Conservation (phyloP, 2,113 vertebrate species). For the Rhea pennata region DNA sequence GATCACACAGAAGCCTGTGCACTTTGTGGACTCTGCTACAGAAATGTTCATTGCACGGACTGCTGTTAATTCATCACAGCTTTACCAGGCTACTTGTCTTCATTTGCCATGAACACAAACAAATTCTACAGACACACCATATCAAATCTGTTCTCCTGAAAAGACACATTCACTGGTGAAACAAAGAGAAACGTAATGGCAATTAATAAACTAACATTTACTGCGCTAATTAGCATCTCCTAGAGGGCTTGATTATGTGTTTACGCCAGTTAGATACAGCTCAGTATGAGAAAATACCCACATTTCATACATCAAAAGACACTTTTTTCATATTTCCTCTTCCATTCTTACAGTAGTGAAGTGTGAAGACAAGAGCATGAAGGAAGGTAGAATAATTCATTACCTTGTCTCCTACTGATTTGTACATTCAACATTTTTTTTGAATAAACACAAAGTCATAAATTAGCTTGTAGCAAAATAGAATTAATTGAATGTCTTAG, state of each 20-base stretch:
- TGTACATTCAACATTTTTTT: slow-evolving; percentile 75
- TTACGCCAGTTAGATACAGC: slow-evolving; percentile 72
- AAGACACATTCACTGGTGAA: slow-evolving; percentile 68
- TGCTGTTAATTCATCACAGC: slow-evolving; percentile 55
- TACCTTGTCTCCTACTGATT: slow-evolving; percentile 80
- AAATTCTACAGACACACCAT: slow-evolving; percentile 46
- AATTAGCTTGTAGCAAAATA: slow-evolving; percentile 83
- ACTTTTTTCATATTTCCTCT: slow-evolving; percentile 71
- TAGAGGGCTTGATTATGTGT: slow-evolving; percentile 72
- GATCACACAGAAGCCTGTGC: slow-evolving; percentile 27
- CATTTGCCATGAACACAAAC: slow-evolving; percentile 58
- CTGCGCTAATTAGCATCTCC: slow-evolving; percentile 77
- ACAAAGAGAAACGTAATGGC: slow-evolving; percentile 68
- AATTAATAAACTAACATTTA: slow-evolving; percentile 79
- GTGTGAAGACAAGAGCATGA: slow-evolving; percentile 64
- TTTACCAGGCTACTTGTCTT: slow-evolving; percentile 62
- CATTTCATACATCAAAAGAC: slow-evolving; percentile 77
- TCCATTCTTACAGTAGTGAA: slow-evolving; percentile 53
- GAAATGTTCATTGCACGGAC: slow-evolving; percentile 39
- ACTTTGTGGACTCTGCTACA: slow-evolving; percentile 47
- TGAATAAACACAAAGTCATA: slow-evolving; percentile 78
- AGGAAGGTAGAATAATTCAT: slow-evolving; percentile 78
- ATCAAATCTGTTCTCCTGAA: slow-evolving; percentile 64
- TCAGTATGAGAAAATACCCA: slow-evolving; percentile 76
- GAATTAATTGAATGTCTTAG: slow-evolving; percentile 82